Conservation (phyloP, 2,797 vertebrate genomes). For the Otolemur crassicaudatus region DNA sequence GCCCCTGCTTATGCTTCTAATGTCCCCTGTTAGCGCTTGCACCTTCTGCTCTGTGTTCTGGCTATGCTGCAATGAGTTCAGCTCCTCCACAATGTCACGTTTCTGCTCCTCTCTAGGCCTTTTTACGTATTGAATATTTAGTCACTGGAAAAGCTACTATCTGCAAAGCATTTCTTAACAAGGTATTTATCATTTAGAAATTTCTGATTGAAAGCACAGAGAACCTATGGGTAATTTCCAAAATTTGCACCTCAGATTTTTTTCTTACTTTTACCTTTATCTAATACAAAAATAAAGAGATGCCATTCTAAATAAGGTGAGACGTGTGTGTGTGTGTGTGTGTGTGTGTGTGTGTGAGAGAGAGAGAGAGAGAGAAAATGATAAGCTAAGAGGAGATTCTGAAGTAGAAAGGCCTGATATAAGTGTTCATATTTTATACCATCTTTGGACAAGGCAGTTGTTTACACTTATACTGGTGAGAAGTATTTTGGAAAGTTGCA, state of each 20-base stretch:
- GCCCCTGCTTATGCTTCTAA: background rate
- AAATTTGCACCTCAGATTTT: background rate
- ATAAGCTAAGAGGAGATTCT: background rate
- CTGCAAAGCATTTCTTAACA: slow-evolving; percentile 35
- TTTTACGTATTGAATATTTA: background rate
- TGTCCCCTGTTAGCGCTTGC: background rate
- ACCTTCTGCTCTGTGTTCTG: background rate
- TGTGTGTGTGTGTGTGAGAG: background rate
- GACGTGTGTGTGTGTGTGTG: background rate
- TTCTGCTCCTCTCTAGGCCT: background rate
- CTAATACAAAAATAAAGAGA: background rate
- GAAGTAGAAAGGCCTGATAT: background rate
- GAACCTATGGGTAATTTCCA: background rate
- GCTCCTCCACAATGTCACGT: background rate
- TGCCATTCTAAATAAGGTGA: background rate
- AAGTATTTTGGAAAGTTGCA: background rate
- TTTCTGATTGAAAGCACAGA: slow-evolving; percentile 18
- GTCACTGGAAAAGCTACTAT: background rate
- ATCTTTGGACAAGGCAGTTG: background rate
- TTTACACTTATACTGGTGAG: background rate
- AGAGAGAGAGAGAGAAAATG: too few species aligned
- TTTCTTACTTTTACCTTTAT: background rate
- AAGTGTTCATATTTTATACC: background rate
- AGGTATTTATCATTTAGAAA: slow-evolving; percentile 47
- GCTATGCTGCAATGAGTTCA: background rate